Evolutionary conservation across 2,888 invertebrate species (phyloP), one percentile per base, ranked within the genome.

Genomic region (Eumerus sabulonum): DNA sequence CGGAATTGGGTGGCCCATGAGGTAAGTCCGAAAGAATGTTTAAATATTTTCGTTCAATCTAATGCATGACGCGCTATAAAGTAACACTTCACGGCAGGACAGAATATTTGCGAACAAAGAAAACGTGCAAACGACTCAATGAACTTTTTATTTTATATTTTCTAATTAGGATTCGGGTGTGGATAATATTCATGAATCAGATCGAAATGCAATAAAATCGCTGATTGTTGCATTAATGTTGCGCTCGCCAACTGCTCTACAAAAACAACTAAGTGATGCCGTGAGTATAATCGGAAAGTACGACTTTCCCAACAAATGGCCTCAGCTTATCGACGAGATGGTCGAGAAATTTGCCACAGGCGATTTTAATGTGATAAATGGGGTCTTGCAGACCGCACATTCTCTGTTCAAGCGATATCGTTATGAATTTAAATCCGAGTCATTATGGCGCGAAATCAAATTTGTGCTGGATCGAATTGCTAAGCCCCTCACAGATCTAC

Each of bases 221-320:
- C 90, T 95, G 0, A 97, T 98, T 83, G 95, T 98, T 1, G 93
- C 95, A 36, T 90, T 98, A 27, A 99, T 99, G 98, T 90, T 99
- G 76, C 94, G 94, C 84, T 96, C 97, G 27, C 96, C 97, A 0
- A 94, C 95, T 85, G 92, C 94, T 0, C 93, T 98, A 74, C 98
- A 99, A 88, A 94, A 96, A 85, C 98, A 99, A 89, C 91, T 98
- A 51, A 98, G 97, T 84, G 98, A 98, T 90, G 97, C 98, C 0
- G 95, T 99, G 44, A 96, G 97, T 83, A 96, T 97, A 19, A 98
- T 99, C 73, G 98, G 98, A n/a, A 94, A 95, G 86, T 93, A 95
- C 84, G 99, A 99, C 90, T 99, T 99, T 87, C 99, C 99, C 0
- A 93, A 94, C 77, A 96, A 97, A 87, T 99, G 99, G 99, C 97